Evolutionary conservation across 1,140 invertebrate genomes (phyloP), one percentile per base, ranked within the genome.

Genomic region (Trachelipus rathkii): DNA sequence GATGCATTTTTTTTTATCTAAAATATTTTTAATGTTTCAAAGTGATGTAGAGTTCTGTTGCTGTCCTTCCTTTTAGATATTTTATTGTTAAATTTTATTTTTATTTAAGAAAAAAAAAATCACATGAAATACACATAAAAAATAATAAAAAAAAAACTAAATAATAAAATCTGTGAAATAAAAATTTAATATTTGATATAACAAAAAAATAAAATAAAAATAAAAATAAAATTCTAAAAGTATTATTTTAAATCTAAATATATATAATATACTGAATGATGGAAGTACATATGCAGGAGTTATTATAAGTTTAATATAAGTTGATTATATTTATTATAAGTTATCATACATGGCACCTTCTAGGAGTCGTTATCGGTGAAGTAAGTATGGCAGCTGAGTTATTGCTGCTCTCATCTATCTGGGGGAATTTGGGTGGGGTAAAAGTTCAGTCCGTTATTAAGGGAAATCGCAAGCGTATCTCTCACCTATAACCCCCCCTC

Each of bases 21-120:
- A 60, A 60, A 19, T 60, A 60, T 60, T 60, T 60, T 60, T 60
- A 60, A 60, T 60, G 50, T 60, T 60, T n/a, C n/a, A n/a, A n/a
- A n/a, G n/a, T n/a, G n/a, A n/a, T n/a, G n/a, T n/a, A n/a, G n/a
- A n/a, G n/a, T n/a, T n/a, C n/a, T n/a, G n/a, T n/a, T n/a, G n/a
- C n/a, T n/a, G n/a, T n/a, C 50, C 50, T 60, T 60, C 50, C 50
- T 60, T 60, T 60, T 60, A 60, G 50, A 60, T 60, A 60, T 60
- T 60, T 60, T 60, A 13, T 15, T 60, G 50, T 60, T 60, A 60
- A 60, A 60, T 60, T 33, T 33, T 33, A 33, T 33, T 33, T 33
- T 33, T 33, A 33, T 33, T 33, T 33, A 33, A 33, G 33, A 33
- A 33, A 33, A 33, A 33, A 33, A 60, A 60, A 60, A 15, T 60